Base-by-base conservation (phyloP, 2,888 invertebrate species). In the Yponomeuta evonymella region DNA sequence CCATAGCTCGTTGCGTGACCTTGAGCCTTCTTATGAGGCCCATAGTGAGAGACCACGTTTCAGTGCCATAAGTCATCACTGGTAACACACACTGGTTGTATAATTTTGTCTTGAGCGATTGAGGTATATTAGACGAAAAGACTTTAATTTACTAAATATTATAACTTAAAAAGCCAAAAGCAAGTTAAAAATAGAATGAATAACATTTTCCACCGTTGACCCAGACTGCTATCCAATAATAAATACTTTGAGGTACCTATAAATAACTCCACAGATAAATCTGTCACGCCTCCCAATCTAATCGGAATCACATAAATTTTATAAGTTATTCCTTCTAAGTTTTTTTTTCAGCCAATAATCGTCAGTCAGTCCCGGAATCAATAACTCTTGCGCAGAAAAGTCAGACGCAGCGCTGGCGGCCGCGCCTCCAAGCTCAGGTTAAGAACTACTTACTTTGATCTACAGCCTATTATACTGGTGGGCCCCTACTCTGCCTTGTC, bases 381-480 rank as follows among this genome's bases (percentile, higher is more conserved):
- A 68, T 68, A 68, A 68, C 51, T 68, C 68, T 36, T 11, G 51
- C 29, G 23, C 68, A 68, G 58, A 68, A 68, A 68, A 67, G n/a
- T n/a, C 43, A 30, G 65, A 65, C 51, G 51, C 51, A 58, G 43
- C 64, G 66, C 70, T 36, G 12, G 48, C 11, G 66, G 70, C 69
- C 29, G n/a, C 36, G 70, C 67, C 70, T 70, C 72, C 67, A 69
- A 69, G 69, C 70, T 71, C 71, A 72, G 72, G 43, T 43, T 58
- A 58, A 72, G 71, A 71, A 70, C 72, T 70, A 71, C 71, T 72
- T 70, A 66, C 70, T 63, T 64, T 71, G 72, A 72, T 72, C 70
- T 72, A 72, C 72, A 58, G 43, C 30, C 72, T 65, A 70, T 72
- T 72, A 72, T 67, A 70, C 33, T 48, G 51, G 2, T 12, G 51